These are phyloP conservation scores for Pseudolycoriella hygida DNA, from an alignment of 2,888 invertebrate genomes.

Conservation along the genomic window DNA sequence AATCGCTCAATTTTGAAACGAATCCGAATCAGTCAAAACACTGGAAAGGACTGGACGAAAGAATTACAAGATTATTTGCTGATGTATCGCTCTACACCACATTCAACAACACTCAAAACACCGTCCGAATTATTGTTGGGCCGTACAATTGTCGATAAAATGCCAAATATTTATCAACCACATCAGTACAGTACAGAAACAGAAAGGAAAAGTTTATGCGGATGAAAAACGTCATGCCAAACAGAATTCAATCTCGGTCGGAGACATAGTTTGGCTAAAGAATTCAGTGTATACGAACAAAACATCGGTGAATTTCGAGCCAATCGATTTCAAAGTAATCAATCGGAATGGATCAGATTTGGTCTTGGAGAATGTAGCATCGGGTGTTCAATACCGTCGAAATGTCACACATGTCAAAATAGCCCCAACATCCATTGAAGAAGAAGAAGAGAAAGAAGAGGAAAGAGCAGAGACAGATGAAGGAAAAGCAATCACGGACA, in stretches of 20 bases:
- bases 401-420: neutral
- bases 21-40: neutral
- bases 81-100: neutral
- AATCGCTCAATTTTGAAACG: slow-evolving; percentile 11
- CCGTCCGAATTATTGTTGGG: neutral
- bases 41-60: neutral
- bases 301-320: neutral
- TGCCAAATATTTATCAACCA: too few species aligned
- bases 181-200: too few species aligned
- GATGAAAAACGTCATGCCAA: neutral
- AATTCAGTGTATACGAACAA: neutral
- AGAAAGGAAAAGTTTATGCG: neutral
- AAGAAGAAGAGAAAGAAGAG: too few species aligned
- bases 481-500: too few species aligned
- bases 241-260: neutral
- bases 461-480: too few species aligned
- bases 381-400: neutral
- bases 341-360: neutral
- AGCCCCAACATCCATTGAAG: too few species aligned
- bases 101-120: neutral
- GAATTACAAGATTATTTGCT: neutral
- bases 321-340: neutral
- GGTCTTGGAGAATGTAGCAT: neutral
- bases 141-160: too few species aligned
- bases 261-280: neutral